Conservation (phyloP, 2,888 invertebrate genomes). For the Coelopa pilipes region DNA sequence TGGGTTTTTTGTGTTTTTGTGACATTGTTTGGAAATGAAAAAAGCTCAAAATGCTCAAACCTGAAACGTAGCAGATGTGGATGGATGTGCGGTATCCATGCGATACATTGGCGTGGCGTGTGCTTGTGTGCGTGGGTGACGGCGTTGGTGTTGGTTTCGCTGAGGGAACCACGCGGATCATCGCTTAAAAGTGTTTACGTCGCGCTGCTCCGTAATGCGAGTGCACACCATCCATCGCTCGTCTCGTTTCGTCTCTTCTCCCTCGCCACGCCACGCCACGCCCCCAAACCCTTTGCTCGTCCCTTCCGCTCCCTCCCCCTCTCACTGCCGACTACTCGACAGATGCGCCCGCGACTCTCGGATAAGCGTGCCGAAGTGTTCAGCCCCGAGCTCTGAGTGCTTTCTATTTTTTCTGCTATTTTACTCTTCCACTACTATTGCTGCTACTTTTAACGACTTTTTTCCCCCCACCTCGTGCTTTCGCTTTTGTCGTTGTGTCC, state of each 20-base stretch:
- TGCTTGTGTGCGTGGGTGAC: neutral
- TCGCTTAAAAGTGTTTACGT: slow-evolving; percentile 16
- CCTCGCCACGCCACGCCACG: neutral
- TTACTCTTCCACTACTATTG: too few species aligned
- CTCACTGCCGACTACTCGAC: neutral
- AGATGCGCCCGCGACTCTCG: neutral
- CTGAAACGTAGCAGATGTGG: slow-evolving; percentile 2
- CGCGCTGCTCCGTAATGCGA: neutral
- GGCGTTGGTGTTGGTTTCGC: neutral
- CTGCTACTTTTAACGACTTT: too few species aligned
- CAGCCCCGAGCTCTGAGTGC: too few species aligned
- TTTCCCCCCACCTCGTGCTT: too few species aligned
- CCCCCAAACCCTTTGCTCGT: neutral
- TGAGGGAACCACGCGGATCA: slow-evolving; percentile 11
- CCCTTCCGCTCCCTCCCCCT: neutral
- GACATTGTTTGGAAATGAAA: neutral
- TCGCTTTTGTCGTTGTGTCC: too few species aligned
- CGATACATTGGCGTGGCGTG: neutral
- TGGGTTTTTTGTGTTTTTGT: neutral
- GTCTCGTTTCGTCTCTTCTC: neutral
- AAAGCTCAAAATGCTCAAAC: neutral
- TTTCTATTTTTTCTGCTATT: too few species aligned
- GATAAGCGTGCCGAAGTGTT: too few species aligned
- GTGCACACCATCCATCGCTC: neutral
- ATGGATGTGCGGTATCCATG: neutral